Conservation (phyloP, 2,888 invertebrate genomes). For the Eledona agricola region DNA sequence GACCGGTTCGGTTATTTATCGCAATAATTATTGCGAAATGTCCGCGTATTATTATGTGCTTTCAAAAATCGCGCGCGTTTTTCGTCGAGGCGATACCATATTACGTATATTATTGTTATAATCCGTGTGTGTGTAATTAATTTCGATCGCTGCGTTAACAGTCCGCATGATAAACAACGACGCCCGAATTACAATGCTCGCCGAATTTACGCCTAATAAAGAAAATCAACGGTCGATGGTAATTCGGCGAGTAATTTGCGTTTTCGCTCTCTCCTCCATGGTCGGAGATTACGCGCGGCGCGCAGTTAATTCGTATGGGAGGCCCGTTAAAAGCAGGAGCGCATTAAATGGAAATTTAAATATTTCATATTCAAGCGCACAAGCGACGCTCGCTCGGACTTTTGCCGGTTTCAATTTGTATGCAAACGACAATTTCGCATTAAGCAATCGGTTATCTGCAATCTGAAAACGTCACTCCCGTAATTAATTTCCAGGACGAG, state of each 20-base stretch:
- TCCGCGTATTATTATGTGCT: slow-evolving; percentile 1
- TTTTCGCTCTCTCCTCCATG: no score
- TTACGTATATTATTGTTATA: no score
- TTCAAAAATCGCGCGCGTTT: slow-evolving; percentile 14
- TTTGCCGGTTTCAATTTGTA: slow-evolving; percentile 30
- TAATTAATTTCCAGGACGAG: slow-evolving; percentile 7
- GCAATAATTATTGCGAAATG: slow-evolving; percentile 20
- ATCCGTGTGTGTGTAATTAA: no score
- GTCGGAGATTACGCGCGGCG: slow-evolving; percentile 8
- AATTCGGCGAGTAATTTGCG: slow-evolving; percentile 17
- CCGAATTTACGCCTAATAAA: slow-evolving; percentile 20
- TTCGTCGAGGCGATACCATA: not conserved
- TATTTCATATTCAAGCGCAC: slow-evolving; percentile 30
- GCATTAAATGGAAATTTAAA: slow-evolving; percentile 34
- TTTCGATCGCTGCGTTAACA: slow-evolving; percentile 8
- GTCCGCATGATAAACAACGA: slow-evolving; percentile 7
- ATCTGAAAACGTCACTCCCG: slow-evolving; percentile 8
- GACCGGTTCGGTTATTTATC: slow-evolving; percentile 21
- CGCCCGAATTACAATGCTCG: slow-evolving; percentile 11
- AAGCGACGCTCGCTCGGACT: no score
- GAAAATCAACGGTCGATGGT: not conserved
- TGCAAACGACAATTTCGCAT: slow-evolving; percentile 32
- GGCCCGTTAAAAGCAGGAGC: slow-evolving; percentile 31
- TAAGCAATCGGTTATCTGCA: slow-evolving; percentile 22
- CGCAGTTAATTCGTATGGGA: slow-evolving; percentile 23